phyloP scores from a whole-genome alignment of 2,888 invertebrate genomes.

The Heliconius cydno region DNA sequence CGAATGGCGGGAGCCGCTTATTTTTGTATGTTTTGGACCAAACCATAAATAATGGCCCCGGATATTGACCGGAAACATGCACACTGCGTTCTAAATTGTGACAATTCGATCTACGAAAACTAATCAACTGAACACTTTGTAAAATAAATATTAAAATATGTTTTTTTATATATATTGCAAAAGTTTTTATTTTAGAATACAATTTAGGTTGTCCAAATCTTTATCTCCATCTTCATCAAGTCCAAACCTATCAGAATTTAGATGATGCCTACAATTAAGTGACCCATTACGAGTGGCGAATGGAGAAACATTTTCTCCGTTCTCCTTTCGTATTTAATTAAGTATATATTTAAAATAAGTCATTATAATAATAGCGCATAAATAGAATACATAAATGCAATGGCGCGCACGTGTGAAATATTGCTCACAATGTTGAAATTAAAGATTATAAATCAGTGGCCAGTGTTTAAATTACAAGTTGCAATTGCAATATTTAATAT shows the following conservation, averaged over 20 bases:
- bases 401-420: slow-evolving; percentile 36
- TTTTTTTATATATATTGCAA: neutral
- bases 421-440: slow-evolving; percentile 40
- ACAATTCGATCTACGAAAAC: slow-evolving; percentile 61
- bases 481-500: slow-evolving; percentile 37
- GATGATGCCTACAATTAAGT: neutral
- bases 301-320: neutral
- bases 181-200: neutral
- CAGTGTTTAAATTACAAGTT: slow-evolving; percentile 40
- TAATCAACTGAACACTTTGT: slow-evolving; percentile 39
- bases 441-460: slow-evolving; percentile 42
- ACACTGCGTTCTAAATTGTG: slow-evolving; percentile 67
- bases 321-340: neutral
- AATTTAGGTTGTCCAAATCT: neutral
- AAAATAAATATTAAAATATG: neutral
- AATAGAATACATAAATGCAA: slow-evolving; percentile 4
- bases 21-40: slow-evolving; percentile 79
- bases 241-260: neutral
- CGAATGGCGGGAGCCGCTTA: slow-evolving; percentile 72
- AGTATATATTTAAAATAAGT: neutral
- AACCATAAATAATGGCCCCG: slow-evolving; percentile 75
- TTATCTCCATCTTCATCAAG: neutral
- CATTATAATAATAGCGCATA: too few relatives aligned
- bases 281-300: neutral
- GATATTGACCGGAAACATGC: slow-evolving; percentile 77